A percentile compares a stretch with the other conserved stretches of the same genome.
phyloP scores from a whole-genome alignment of 2,888 invertebrate genomes.

The Vanessa cardui region DNA sequence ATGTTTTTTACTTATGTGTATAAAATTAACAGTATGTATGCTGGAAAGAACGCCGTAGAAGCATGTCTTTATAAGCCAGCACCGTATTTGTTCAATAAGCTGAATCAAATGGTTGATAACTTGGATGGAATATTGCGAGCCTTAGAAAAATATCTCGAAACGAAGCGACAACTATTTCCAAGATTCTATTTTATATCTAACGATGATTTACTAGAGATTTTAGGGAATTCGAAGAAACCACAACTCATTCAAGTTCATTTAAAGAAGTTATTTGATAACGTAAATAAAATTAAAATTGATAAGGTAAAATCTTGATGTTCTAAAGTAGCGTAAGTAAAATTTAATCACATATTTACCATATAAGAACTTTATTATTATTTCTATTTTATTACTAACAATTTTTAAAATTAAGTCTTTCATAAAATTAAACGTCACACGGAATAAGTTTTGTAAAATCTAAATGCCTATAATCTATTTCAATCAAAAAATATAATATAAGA shows the following conservation, averaged over 20 bases:
- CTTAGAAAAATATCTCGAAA: constrained; percentile 93
- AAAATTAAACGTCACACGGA: too few relatives aligned
- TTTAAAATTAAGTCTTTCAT: too few relatives aligned
- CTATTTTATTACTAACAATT: too few relatives aligned
- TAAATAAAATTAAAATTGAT: constrained; percentile 87
- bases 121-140: constrained; percentile 92
- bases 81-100: constrained; percentile 85
- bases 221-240: constrained; percentile 93
- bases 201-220: constrained; percentile 89
- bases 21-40: constrained; percentile 69
- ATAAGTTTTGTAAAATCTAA: too few relatives aligned
- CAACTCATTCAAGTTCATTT: constrained; percentile 92
- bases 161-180: constrained; percentile 94
- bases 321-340: too few relatives aligned
- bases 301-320: constrained; percentile 72
- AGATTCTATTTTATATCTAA: constrained; percentile 86
- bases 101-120: constrained; percentile 88
- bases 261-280: constrained; percentile 94
- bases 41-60: constrained; percentile 82
- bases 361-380: too few relatives aligned
- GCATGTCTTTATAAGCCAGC: constrained; percentile 84
- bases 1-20: not conserved
- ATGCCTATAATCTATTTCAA: too few relatives aligned
- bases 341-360: too few relatives aligned
- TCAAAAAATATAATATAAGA: too few relatives aligned